A percentile compares a stretch with the other conserved stretches of the same genome.
Evolutionary conservation across 2,888 invertebrate genomes (phyloP).

Genomic region (Lamellibrachia columna): DNA sequence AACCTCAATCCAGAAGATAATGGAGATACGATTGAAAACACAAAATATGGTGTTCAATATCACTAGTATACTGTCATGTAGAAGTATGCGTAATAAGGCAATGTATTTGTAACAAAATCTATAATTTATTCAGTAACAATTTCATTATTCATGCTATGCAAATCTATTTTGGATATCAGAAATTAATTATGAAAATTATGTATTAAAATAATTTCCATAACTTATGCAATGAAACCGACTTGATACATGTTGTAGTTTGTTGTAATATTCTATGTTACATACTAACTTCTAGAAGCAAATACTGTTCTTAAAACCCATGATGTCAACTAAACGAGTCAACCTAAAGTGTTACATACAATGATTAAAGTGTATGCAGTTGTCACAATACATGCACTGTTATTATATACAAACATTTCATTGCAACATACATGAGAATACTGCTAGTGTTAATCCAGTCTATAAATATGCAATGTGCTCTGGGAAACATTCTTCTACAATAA

Average conservation of each 20-base stretch:
- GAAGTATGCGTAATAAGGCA: not conserved
- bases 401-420: not conserved
- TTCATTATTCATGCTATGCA: constrained; percentile 6
- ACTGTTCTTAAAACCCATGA: constrained; percentile 10
- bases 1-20: not conserved
- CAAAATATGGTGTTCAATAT: not conserved
- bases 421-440: constrained; percentile 12
- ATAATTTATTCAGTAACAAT: constrained; percentile 11
- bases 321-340: not conserved
- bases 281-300: constrained; percentile 8
- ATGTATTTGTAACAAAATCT: not conserved
- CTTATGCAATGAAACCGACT: not conserved
- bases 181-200: not conserved
- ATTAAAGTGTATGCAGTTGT: not conserved
- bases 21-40: not conserved
- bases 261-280: not conserved
- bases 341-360: not conserved
- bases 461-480: not conserved
- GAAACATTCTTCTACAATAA: not conserved
- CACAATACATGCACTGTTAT: not conserved
- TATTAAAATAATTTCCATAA: constrained; percentile 2
- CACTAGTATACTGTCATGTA: not conserved
- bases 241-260: not conserved
- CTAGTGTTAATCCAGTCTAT: not conserved
- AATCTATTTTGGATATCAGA: not conserved